Evolutionary conservation across 2,797 vertebrate species (phyloP), one percentile per base, ranked within the genome.

Genomic region (Poliocrania exsul): DNA sequence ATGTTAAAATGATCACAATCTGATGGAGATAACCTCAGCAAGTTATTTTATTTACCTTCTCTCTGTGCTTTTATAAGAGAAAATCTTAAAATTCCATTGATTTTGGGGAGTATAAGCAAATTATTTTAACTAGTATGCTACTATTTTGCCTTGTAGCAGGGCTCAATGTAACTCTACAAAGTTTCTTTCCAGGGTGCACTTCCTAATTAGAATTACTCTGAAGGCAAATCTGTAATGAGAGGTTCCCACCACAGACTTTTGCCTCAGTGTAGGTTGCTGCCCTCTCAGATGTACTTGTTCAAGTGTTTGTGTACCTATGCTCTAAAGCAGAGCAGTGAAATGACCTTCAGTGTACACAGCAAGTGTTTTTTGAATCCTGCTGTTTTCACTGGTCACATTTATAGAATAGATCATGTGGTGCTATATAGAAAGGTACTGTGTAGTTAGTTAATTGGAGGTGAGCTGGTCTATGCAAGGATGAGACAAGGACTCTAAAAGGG

Each of bases 61-160:
- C 35, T 72, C 50, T 56, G 37, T 86, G 28, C 23, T 83, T 88
- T 74, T 56, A 74, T 37, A 70, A 84, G 60, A 90, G 70, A 80
- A 90, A 93, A 91, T 72, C 61, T 80, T 88, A 75, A 69, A 90
- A 88, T 57, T 88, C 25, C 54, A 91, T 94, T 86, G 90, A 96
- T 95, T 93, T 95, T 75, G 78, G 38, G 40, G 66, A 86, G 84
- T 15, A 37, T 51, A 91, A 96, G 83, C 89, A 95, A 78, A 93
- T 92, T 78, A 86, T 93, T 95, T 78, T 87, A 94, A 92, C 37
- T 93, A 90, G 88, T 57, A 35, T 2, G 1, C 38, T 78, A 33
- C 65, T 69, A 74, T 96, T 93, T 93, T 90, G 31, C 65, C 75
- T 92, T 35, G 1, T 75, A 88, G 87, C 75, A 54, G 69, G 61